phyloP scores from a whole-genome alignment of 2,113 vertebrate species.

The Choloepus hoffmanni region DNA sequence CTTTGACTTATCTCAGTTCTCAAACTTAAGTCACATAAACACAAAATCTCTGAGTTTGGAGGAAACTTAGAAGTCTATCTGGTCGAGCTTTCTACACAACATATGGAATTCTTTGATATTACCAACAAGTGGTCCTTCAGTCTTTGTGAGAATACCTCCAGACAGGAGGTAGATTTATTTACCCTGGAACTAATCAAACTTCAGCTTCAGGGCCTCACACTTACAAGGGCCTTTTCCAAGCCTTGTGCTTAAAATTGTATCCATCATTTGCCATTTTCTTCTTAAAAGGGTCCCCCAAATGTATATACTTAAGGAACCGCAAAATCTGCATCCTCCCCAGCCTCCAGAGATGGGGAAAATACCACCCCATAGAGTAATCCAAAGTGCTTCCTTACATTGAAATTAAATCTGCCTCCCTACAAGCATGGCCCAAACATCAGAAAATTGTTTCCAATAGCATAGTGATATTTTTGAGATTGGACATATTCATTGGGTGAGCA shows the following conservation, averaged over 20 bases:
- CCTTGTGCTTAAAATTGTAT: not conserved
- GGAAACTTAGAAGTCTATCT: not conserved
- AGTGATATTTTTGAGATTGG: not conserved
- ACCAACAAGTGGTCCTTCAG: not conserved
- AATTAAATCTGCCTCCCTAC: not conserved
- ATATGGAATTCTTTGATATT: not conserved
- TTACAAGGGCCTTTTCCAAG: not conserved
- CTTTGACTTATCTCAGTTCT: not conserved
- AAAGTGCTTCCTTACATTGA: not conserved
- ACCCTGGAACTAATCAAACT: not conserved
- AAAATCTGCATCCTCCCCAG: not conserved
- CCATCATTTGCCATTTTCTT: not conserved
- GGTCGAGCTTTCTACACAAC: not conserved
- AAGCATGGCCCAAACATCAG: not conserved
- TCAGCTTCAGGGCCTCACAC: not conserved
- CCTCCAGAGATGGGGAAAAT: not conserved
- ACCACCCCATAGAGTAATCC: not conserved
- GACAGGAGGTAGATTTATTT: not conserved
- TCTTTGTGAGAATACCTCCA: not conserved
- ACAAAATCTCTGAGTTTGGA: constrained; percentile 1
- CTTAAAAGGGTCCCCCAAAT: not conserved
- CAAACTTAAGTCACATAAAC: constrained; percentile 26
- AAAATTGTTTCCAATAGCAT: not conserved
- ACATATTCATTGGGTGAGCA: not conserved
- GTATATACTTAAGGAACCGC: not conserved